Conservation (phyloP, 2,797 vertebrate genomes). For the Garrulus glandarius region DNA sequence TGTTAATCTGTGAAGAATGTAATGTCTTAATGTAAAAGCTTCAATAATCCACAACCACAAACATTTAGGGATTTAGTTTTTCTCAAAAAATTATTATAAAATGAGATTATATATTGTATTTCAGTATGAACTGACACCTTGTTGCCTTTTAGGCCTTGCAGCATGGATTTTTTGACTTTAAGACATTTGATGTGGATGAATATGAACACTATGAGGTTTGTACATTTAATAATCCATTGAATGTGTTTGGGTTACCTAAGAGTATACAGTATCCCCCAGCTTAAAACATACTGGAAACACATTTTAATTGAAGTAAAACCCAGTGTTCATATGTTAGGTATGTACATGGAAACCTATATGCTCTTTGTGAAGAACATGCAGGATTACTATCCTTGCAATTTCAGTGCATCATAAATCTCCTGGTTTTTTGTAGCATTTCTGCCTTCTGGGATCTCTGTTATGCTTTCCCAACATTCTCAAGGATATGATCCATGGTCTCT, state of each 20-base stretch:
- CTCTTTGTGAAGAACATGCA: background rate
- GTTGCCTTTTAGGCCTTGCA: constrained; percentile 86
- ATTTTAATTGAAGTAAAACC: background rate
- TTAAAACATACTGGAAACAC: background rate
- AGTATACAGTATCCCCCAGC: background rate
- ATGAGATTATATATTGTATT: background rate
- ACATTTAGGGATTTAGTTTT: background rate
- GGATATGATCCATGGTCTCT: background rate
- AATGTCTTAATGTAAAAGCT: background rate
- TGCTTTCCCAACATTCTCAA: background rate
- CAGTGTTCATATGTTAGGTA: background rate
- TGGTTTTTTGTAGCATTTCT: background rate
- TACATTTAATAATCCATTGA: constrained; percentile 32
- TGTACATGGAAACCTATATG: background rate
- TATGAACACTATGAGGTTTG: constrained; percentile 98
- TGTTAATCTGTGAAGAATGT: background rate
- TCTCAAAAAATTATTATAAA: background rate
- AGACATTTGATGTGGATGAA: constrained; percentile 93
- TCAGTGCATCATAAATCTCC: background rate
- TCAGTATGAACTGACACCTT: constrained; percentile 55
- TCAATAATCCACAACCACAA: background rate
- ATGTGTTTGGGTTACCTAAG: background rate
- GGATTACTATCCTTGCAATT: background rate
- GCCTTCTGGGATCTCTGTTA: background rate
- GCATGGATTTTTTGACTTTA: constrained; percentile 94